Evolutionary conservation across 2,888 invertebrate genomes (phyloP), one percentile per base, ranked within the genome.

Genomic region (Pegoplata infirma): DNA sequence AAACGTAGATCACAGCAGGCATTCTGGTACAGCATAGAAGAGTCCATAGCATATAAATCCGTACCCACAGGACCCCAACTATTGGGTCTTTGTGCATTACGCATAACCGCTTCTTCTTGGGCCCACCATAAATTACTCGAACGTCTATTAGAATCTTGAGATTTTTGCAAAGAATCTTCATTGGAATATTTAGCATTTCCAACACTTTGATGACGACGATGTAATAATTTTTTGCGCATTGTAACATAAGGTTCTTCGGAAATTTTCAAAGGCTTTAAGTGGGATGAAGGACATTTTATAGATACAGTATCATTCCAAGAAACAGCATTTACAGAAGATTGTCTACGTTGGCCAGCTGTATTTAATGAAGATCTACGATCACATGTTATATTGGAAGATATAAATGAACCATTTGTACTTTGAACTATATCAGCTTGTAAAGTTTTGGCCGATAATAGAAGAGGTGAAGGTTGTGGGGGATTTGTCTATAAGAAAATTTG

Each of bases 1-100:
- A n/a, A 75, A 51, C 71, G 79, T 53, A 72, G 79, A 75, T 75
- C 79, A 75, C 71, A 71, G 83, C 94, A 94, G 85, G 95, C 94
- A 82, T 94, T 93, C 86, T 93, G 93, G 81, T 95, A 94, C 86
- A 94, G 92, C 87, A 95, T 91, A 75, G 96, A 72, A 28, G 71
- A 96, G 83, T 94, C 94, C 81, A 55, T 75, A 25, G 75, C 55
- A 75, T 56, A 75, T 36, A 56, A 23, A 63, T 82, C 84, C 83
- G 86, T 89, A 84, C 88, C 88, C 32, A 88, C 84, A 14, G 89
- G 90, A 72, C 89, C 90, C 90, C 90, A 90, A 81, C 90, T 90
- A 59, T 86, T 86, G 5, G 89, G 87, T 17, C 90, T 86, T 58
- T 83, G 79, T 5, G 84, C 76, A 10, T 81, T 72, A 16, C 81